A percentile compares a stretch with the other conserved stretches of the same genome.
phyloP scores from a whole-genome alignment of 2,797 vertebrate genomes.

The Podarcis lilfordi region DNA sequence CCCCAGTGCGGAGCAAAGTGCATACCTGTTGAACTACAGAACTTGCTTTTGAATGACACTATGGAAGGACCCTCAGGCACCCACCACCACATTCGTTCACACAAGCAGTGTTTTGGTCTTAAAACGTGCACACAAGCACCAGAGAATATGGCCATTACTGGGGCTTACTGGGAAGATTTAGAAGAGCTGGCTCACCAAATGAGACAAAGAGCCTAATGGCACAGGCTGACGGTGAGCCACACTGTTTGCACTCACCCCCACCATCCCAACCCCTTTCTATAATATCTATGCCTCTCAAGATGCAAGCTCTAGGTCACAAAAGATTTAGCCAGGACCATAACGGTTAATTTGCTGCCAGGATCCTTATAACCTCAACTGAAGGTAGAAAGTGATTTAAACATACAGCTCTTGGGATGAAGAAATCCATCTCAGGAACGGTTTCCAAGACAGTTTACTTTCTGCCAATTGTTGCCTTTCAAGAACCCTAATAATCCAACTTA shows the following conservation, averaged over 20 bases:
- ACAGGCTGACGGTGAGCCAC: not conserved
- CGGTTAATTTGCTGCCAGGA: too few relatives aligned
- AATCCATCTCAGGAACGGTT: not conserved
- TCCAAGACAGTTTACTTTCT: not conserved
- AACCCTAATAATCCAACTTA: not conserved
- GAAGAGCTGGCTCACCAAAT: not conserved
- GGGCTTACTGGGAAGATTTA: not conserved
- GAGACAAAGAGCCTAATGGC: not conserved
- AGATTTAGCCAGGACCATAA: not conserved
- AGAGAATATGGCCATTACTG: not conserved
- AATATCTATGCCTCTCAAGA: not conserved
- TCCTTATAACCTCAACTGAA: not conserved
- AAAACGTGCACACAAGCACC: not conserved
- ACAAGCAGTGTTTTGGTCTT: too few relatives aligned
- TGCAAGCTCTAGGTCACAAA: not conserved
- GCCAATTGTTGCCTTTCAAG: not conserved
- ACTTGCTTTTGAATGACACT: too few relatives aligned
- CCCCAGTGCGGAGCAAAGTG: too few relatives aligned
- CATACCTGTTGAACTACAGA: too few relatives aligned
- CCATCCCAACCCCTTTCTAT: not conserved
- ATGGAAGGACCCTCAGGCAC: too few relatives aligned
- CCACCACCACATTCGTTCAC: too few relatives aligned
- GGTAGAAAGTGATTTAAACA: not conserved
- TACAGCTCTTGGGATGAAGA: not conserved
- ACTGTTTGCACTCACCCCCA: not conserved